Evolutionary conservation across 1,140 invertebrate species (phyloP), one percentile per base, ranked within the genome.

Genomic region (Maconellicoccus hirsutus): DNA sequence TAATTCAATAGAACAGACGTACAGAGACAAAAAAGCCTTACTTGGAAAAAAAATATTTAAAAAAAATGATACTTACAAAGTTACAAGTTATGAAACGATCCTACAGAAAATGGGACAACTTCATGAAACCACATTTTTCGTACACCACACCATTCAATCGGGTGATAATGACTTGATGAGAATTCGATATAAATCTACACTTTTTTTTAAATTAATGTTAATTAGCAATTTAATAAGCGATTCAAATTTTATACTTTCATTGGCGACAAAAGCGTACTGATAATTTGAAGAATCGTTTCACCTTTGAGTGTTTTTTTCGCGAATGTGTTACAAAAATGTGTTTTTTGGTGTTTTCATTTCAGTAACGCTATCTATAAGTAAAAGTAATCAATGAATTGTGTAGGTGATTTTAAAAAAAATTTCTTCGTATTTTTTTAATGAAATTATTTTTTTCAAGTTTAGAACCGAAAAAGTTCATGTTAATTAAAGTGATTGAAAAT

Each of bases 161-260:
- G 42, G n/a, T 52, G 12, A 52, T 52, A 52, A 52, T 52, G 12
- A n/a, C n/a, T n/a, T n/a, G n/a, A n/a, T n/a, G n/a, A 19, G n/a
- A 4, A 52, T 6, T 52, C n/a, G 42, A 52, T 52, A 52, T 16
- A 52, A 52, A 52, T 52, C 42, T 19, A 52, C 2, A 16, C 42
- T 52, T 52, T 33, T 52, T 52, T 52, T 16, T 52, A 52, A 6
- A 19, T 16, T 2, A 52, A 52, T 52, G n/a, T 52, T 52, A 52
- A 52, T 52, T 52, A 52, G 42, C n/a, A 52, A 52, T 16, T 52
- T 52, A 52, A 52, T 52, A 52, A 52, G 42, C 42, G 42, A 52
- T 8, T 52, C 42, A 52, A 52, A 52, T 52, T 52, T 52, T 4
- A 52, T 52, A 52, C 42, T 52, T 52, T 52, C 42, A 52, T 52